Conservation (phyloP, 2,888 invertebrate genomes). For the Crocallis elinguaria region DNA sequence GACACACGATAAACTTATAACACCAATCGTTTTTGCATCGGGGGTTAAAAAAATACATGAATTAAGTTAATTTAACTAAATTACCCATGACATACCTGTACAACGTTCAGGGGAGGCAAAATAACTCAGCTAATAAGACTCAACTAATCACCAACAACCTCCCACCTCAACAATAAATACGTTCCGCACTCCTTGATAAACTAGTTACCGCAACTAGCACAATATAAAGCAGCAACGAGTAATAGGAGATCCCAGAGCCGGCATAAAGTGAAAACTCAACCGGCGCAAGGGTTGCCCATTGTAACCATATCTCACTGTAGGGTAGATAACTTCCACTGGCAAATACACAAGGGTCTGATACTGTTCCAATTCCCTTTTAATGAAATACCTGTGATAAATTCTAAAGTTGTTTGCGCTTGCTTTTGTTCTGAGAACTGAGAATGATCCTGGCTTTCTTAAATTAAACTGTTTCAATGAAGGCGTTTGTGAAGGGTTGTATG, state of each 20-base stretch:
- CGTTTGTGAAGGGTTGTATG: no score
- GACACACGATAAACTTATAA: no score
- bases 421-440: slow-evolving; percentile 32
- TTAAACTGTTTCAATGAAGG: slow-evolving; percentile 5
- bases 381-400: slow-evolving; percentile 48
- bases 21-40: no score
- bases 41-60: background rate
- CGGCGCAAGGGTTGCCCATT: slow-evolving; percentile 50
- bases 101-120: background rate
- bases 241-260: slow-evolving; percentile 28
- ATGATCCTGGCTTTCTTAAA: slow-evolving; percentile 16
- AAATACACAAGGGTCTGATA: slow-evolving; percentile 54
- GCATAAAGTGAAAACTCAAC: slow-evolving; percentile 44
- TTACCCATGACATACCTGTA: background rate
- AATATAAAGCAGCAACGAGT: slow-evolving; percentile 29
- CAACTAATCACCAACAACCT: slow-evolving; percentile 20
- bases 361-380: slow-evolving; percentile 42
- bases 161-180: slow-evolving; percentile 19
- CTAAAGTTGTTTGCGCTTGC: slow-evolving; percentile 34
- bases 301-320: slow-evolving; percentile 58
- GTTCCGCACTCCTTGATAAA: slow-evolving; percentile 26
- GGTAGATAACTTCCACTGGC: slow-evolving; percentile 54
- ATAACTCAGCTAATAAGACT: slow-evolving; percentile 20
- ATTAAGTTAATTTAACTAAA: background rate
- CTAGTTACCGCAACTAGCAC: slow-evolving; percentile 29